Percentiles rank a stretch among this genome's conserved stretches.
Conservation (phyloP, 1,140 invertebrate species). For the Drosophila kurseongensis region DNA sequence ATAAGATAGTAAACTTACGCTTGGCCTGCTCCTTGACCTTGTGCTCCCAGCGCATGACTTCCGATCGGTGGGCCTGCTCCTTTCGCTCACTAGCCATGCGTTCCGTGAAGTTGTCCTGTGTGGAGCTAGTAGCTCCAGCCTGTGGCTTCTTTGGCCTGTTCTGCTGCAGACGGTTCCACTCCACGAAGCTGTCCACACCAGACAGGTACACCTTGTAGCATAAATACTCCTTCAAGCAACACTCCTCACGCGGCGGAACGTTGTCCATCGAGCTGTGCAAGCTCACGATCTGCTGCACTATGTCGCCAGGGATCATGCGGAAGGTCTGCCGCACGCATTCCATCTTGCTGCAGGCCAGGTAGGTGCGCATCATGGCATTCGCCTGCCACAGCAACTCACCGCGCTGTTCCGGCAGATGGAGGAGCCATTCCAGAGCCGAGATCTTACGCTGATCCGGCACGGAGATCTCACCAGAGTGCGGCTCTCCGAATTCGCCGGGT, state of each 20-base stretch:
- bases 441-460: slow-evolving; percentile 86
- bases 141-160: slow-evolving; percentile 89
- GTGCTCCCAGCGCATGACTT: slow-evolving; percentile 91
- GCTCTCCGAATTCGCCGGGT: slow-evolving; percentile 38
- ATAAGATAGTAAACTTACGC: slow-evolving; percentile 81
- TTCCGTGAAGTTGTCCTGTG: slow-evolving; percentile 90
- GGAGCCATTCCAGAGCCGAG: slow-evolving; percentile 94
- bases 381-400: slow-evolving; percentile 93
- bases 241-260: slow-evolving; percentile 85
- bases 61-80: slow-evolving; percentile 90
- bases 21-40: slow-evolving; percentile 88
- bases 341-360: slow-evolving; percentile 89
- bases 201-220: slow-evolving; percentile 92
- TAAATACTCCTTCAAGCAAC: slow-evolving; percentile 90
- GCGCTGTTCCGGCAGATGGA: slow-evolving; percentile 91
- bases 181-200: slow-evolving; percentile 93
- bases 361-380: slow-evolving; percentile 94
- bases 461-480: slow-evolving; percentile 56
- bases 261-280: slow-evolving; percentile 86
- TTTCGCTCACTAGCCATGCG: slow-evolving; percentile 94
- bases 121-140: slow-evolving; percentile 62
- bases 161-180: slow-evolving; percentile 94
- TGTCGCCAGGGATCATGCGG: slow-evolving; percentile 88
- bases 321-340: slow-evolving; percentile 89
- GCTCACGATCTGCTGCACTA: slow-evolving; percentile 87